phyloP scores from a whole-genome alignment of 2,797 vertebrate genomes.

The Mionectes olivaceus region DNA sequence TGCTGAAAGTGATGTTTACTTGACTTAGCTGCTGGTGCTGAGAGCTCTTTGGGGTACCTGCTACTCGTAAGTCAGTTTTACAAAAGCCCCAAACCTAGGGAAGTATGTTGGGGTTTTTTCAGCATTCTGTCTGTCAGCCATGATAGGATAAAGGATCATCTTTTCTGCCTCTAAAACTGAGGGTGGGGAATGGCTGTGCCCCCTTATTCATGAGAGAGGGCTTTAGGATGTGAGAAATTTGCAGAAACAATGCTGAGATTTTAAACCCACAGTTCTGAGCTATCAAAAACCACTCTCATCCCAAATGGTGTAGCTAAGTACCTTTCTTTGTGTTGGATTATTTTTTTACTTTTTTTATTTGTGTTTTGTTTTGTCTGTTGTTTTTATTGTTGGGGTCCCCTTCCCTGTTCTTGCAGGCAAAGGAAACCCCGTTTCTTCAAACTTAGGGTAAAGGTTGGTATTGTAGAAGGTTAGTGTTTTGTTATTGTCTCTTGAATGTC shows the following conservation, averaged over 20 bases:
- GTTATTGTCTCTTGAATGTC: background rate
- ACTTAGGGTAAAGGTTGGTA: background rate
- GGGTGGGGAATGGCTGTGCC: background rate
- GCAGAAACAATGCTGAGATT: background rate
- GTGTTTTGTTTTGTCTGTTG: background rate
- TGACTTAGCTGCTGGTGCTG: background rate
- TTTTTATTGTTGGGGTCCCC: fast-evolving
- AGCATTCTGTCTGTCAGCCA: background rate
- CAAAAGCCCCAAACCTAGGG: fast-evolving
- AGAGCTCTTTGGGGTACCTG: background rate
- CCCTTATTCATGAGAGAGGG: background rate
- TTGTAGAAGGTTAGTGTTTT: background rate
- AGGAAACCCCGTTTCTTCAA: background rate
- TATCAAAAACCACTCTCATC: background rate
- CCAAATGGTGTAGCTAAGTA: background rate
- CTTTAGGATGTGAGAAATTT: background rate
- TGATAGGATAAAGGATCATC: background rate
- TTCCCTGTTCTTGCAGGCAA: background rate
- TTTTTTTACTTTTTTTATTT: background rate
- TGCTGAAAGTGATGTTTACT: constrained; percentile 56
- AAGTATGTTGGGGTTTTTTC: background rate
- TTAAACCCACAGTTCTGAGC: background rate
- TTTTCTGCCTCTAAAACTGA: background rate
- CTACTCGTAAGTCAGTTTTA: background rate
- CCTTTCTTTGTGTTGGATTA: background rate